Conservation (phyloP, 2,113 vertebrate genomes). For the Sapayoa aenigma region DNA sequence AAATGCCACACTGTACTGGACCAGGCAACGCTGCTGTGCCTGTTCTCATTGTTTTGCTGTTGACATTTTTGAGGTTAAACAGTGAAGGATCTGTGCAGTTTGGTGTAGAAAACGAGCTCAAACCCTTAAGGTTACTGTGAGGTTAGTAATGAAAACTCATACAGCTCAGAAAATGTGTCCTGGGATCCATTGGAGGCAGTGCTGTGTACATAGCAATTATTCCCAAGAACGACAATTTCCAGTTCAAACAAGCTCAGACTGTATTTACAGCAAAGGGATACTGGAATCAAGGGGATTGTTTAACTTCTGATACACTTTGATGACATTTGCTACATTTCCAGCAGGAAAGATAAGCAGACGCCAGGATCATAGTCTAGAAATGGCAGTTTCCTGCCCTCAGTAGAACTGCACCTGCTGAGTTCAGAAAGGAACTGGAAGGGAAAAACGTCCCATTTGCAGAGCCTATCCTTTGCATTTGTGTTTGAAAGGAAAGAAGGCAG, state of each 20-base stretch:
- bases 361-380: constrained; percentile 7
- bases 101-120: neutral
- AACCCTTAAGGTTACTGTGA: neutral
- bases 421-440: neutral
- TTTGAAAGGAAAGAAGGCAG: constrained; percentile 34
- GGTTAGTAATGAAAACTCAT: neutral
- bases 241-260: constrained; percentile 25
- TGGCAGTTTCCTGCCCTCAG: constrained; percentile 17
- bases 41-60: neutral
- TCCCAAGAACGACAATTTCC: neutral
- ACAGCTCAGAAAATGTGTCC: neutral
- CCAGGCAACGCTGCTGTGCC: neutral
- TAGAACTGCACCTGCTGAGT: constrained; percentile 52
- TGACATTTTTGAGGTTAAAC: neutral
- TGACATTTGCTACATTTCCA: constrained; percentile 5
- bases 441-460: neutral
- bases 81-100: neutral
- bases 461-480: neutral
- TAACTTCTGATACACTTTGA: constrained; percentile 41
- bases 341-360: constrained; percentile 52
- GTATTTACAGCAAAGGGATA: neutral
- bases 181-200: neutral
- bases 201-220: constrained; percentile 3
- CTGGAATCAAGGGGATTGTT: constrained; percentile 13
- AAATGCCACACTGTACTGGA: neutral